Conservation (phyloP, 2,888 invertebrate genomes). For the Deroplatys truncata region DNA sequence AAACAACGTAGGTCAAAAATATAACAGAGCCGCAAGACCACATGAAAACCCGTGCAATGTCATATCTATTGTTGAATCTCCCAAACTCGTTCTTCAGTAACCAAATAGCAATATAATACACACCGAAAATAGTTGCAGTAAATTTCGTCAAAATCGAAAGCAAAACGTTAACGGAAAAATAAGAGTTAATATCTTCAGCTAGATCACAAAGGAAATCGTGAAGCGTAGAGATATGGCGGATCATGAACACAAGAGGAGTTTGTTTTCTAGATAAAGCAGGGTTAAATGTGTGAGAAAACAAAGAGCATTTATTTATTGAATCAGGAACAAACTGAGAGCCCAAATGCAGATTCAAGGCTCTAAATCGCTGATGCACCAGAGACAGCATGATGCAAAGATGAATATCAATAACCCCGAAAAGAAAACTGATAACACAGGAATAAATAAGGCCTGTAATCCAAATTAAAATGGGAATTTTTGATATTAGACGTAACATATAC, state of each 20-base stretch:
- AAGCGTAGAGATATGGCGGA: neutral
- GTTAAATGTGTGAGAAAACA: too few relatives aligned
- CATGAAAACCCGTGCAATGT: too few relatives aligned
- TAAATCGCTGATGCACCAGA: neutral
- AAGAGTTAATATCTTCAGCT: neutral
- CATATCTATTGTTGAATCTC: too few relatives aligned
- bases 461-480: too few relatives aligned
- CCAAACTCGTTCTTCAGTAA: too few relatives aligned
- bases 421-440: too few relatives aligned
- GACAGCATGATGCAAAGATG: neutral
- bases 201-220: neutral
- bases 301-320: too few relatives aligned
- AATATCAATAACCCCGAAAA: neutral
- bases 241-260: neutral
- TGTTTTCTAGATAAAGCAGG: neutral
- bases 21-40: too few relatives aligned
- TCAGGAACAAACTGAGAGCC: neutral
- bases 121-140: too few relatives aligned
- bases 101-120: too few relatives aligned
- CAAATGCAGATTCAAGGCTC: neutral
- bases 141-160: neutral
- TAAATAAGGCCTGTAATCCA: too few relatives aligned
- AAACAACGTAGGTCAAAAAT: too few relatives aligned
- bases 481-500: neutral
- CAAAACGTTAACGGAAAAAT: neutral